Percentiles rank a stretch among this genome's conserved stretches.
Conservation (phyloP, 2,797 vertebrate genomes). For the Buceros bicornis region DNA sequence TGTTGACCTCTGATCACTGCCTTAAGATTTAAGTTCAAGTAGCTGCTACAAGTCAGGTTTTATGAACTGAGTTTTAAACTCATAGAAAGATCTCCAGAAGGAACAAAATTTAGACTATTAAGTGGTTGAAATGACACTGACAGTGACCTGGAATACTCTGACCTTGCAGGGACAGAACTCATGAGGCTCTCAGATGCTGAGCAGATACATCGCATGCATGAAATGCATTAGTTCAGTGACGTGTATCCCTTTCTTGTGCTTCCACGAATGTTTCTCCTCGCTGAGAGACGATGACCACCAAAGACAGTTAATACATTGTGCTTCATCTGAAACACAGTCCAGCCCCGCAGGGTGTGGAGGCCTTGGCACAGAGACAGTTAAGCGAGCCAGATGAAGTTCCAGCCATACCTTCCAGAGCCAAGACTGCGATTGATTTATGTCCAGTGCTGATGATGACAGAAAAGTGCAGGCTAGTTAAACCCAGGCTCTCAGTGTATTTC, state of each 20-base stretch:
- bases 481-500: neutral
- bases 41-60: neutral
- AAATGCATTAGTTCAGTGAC: neutral
- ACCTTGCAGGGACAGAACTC: neutral
- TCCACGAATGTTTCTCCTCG: neutral
- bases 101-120: neutral
- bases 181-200: neutral
- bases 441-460: slow-evolving; percentile 19
- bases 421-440: slow-evolving; percentile 23
- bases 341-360: neutral
- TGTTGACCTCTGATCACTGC: neutral
- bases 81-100: neutral
- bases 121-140: neutral
- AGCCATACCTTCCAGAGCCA: slow-evolving; percentile 12
- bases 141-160: neutral
- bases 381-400: slow-evolving; percentile 36
- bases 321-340: neutral
- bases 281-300: neutral
- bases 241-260: neutral
- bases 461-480: neutral
- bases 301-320: neutral
- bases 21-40: neutral
- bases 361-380: slow-evolving; percentile 26
- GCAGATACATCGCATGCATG: neutral
- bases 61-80: neutral